Evolutionary conservation across 1,140 invertebrate species (phyloP), one percentile per base, ranked within the genome.

Genomic region (Ectropis grisescens): DNA sequence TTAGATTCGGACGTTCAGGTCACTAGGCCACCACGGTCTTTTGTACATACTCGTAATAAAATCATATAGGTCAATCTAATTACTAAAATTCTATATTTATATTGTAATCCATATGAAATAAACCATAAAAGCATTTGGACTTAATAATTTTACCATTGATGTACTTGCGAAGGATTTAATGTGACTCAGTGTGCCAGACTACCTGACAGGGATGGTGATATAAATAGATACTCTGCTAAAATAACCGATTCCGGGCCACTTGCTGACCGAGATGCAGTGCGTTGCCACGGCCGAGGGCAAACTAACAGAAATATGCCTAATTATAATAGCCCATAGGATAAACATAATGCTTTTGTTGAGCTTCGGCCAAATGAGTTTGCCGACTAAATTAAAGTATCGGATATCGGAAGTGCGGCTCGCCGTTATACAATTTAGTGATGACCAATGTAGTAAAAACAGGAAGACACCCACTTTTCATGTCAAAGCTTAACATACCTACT

Each of bases 181-280:
- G n/a, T 19, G 8, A 4, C 8, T 3, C 16, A 19, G 8, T 8
- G 8, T 19, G 8, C 3, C 3, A 19, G 3, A 19, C 8, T 8
- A 19, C 16, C 16, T 19, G 16, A 19, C 16, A 19, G 16, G 16
- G 16, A 4, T 19, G 16, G 16, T 8, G 16, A 19, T 58, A 65
- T 61, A 65, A 65, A 70, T 61, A n/a, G n/a, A n/a, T n/a, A 58
- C 53, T 58, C 46, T 37, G 48, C 61, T 58, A 66, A 66, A 55
- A 57, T 30, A 47, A 45, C 38, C 30, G 37, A 31, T 30, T 19
- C 34, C 29, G 14, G 27, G 32, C 40, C 33, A 37, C 43, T 56
- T 51, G 44, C 44, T 51, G 45, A 57, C 58, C 55, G 55, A 48
- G 29, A 52, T 53, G 47, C 35, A 44, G 49, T 39, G 29, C 40